Percentiles rank a stretch among this genome's conserved stretches.
phyloP scores from a whole-genome alignment of 2,888 invertebrate genomes.

The Cremastobaeus sp. region DNA sequence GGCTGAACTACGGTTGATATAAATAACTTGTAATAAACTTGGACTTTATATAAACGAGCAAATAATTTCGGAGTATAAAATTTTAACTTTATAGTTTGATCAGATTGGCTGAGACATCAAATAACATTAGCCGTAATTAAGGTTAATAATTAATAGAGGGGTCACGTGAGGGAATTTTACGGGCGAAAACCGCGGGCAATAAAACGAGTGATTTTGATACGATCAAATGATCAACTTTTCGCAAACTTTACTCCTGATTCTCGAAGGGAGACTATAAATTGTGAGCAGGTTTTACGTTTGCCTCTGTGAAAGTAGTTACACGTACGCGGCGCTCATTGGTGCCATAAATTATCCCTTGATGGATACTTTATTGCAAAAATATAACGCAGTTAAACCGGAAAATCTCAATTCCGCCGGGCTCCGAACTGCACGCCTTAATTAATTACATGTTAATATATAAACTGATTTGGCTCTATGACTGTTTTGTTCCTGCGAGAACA shows the following conservation, averaged over 20 bases:
- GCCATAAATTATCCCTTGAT: constrained; percentile 37
- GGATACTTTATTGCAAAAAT: constrained; percentile 45
- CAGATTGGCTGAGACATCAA: background rate
- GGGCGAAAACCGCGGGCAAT: constrained; percentile 5
- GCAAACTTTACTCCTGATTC: background rate
- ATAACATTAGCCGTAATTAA: background rate
- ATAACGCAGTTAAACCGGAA: constrained; percentile 28
- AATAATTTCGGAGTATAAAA: too few relatives aligned
- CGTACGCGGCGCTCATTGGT: constrained; percentile 27
- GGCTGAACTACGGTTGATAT: too few relatives aligned
- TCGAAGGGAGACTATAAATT: constrained; percentile 30
- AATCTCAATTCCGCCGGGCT: constrained; percentile 24
- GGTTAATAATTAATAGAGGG: constrained; percentile 22
- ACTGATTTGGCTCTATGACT: constrained; percentile 26
- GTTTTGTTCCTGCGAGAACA: constrained; percentile 9
- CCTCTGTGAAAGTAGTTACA: constrained; percentile 31
- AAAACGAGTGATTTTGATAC: constrained; percentile 11
- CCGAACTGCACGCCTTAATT: constrained; percentile 2
- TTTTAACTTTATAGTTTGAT: too few relatives aligned
- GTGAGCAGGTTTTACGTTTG: constrained; percentile 29
- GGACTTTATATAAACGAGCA: too few relatives aligned
- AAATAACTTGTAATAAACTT: too few relatives aligned
- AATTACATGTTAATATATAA: constrained; percentile 24
- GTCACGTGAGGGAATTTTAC: constrained; percentile 16
- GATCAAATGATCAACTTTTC: constrained; percentile 12